Conservation (phyloP, 2,888 invertebrate species). For the Bursaphelenchus okinawaensis region DNA sequence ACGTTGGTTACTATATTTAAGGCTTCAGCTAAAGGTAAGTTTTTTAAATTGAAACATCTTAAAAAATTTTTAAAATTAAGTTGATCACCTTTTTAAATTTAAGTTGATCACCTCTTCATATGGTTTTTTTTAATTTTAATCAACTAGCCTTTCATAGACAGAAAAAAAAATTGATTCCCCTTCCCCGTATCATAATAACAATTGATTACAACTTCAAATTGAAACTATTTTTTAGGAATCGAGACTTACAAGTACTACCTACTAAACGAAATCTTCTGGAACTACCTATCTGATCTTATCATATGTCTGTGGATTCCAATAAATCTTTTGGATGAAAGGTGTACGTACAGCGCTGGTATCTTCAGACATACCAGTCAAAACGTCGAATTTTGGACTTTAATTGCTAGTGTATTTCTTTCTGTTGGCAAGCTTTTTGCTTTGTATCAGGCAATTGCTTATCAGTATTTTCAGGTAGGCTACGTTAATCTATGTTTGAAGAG, state of each 20-base stretch:
- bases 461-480: neutral
- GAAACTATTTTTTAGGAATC: neutral
- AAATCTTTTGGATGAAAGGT: neutral
- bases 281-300: neutral
- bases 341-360: neutral
- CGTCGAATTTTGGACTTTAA: neutral
- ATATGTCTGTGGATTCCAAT: neutral
- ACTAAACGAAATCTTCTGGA: slow-evolving; percentile 10
- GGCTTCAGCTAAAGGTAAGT: no score
- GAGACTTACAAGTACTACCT: slow-evolving; percentile 9
- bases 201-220: no score
- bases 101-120: no score
- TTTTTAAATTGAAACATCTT: no score
- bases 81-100: no score
- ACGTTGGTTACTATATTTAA: no score
- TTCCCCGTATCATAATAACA: no score
- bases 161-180: no score
- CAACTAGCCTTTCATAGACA: no score
- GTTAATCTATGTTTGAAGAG: no score
- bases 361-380: neutral
- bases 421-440: neutral
- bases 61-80: no score
- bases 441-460: neutral
- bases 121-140: no score
- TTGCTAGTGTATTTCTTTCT: neutral